phyloP scores from a whole-genome alignment of 1,140 invertebrate species.

The Sweltsa coloradensis region DNA sequence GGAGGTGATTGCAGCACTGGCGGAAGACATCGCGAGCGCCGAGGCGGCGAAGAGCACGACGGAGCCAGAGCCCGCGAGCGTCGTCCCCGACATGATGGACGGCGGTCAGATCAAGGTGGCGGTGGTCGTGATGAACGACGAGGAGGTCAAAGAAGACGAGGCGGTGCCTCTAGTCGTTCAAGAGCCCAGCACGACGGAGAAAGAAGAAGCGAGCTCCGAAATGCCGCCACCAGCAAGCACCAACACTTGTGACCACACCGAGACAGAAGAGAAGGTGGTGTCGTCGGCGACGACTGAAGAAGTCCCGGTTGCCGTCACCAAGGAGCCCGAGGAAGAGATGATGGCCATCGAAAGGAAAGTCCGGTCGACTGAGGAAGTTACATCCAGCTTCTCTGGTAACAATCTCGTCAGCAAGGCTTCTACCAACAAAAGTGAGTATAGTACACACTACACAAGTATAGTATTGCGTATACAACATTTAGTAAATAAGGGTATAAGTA shows the following conservation, averaged over 20 bases:
- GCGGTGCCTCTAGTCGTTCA: background rate
- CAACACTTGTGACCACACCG: too few species aligned
- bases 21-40: too few species aligned
- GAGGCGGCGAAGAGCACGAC: too few species aligned
- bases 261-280: conserved; percentile 22
- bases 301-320: conserved; percentile 20
- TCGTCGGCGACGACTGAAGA: conserved; percentile 2
- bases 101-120: too few species aligned
- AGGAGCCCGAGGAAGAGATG: conserved; percentile 33
- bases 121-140: too few species aligned
- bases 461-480: conserved; percentile 1
- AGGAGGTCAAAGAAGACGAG: background rate
- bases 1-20: too few species aligned
- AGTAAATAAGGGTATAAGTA: background rate
- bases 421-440: conserved; percentile 29
- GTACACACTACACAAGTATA: too few species aligned
- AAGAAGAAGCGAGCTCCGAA: too few species aligned
- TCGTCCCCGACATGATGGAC: too few species aligned
- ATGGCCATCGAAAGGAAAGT: conserved; percentile 28
- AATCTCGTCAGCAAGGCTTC: conserved; percentile 31
- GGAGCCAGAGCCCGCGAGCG: too few species aligned
- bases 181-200: background rate
- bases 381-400: conserved; percentile 34
- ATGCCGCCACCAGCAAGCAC: too few species aligned
- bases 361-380: conserved; percentile 17